These are phyloP conservation scores for Stegodyphus mimosarum DNA, from an alignment of 1,140 invertebrate genomes.

Conservation along the genomic window DNA sequence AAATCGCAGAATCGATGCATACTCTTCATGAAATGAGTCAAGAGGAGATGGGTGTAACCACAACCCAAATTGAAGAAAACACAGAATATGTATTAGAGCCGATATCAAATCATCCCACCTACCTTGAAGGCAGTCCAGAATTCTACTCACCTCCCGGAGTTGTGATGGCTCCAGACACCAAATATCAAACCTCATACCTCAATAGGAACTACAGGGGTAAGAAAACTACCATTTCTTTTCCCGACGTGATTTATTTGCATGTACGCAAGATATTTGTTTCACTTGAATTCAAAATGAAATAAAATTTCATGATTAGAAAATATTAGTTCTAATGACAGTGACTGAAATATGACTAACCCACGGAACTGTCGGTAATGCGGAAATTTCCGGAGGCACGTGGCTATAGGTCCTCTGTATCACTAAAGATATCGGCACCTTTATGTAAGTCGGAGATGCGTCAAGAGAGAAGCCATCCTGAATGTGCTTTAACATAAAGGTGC, in stretches of 20 bases:
- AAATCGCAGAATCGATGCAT: constrained; percentile 68
- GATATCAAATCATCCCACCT: constrained; percentile 63
- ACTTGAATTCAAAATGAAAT: too few relatives aligned
- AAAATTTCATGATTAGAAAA: too few relatives aligned
- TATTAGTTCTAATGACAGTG: too few relatives aligned
- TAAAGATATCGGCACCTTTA: too few relatives aligned
- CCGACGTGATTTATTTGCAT: not conserved
- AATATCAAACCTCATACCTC: constrained; percentile 65
- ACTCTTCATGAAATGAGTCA: constrained; percentile 64
- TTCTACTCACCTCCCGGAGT: constrained; percentile 74
- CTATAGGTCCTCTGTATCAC: too few relatives aligned
- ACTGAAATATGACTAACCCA: too few relatives aligned
- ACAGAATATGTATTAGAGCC: constrained; percentile 77
- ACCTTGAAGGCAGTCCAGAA: constrained; percentile 77
- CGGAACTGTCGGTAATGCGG: too few relatives aligned
- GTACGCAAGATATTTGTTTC: not conserved
- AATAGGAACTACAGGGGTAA: constrained; percentile 62
- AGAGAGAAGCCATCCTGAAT: too few relatives aligned
- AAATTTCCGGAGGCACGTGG: too few relatives aligned
- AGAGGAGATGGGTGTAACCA: constrained; percentile 63
- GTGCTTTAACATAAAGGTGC: too few relatives aligned
- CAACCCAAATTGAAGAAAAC: constrained; percentile 71
- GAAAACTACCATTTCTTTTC: not conserved
- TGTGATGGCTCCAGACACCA: constrained; percentile 68
- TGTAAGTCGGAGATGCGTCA: too few relatives aligned